These are phyloP conservation scores for Aurelia aurita DNA, from an alignment of 30 jellyfish, hydroid and myxozoan genomes.

Conservation along the genomic window DNA sequence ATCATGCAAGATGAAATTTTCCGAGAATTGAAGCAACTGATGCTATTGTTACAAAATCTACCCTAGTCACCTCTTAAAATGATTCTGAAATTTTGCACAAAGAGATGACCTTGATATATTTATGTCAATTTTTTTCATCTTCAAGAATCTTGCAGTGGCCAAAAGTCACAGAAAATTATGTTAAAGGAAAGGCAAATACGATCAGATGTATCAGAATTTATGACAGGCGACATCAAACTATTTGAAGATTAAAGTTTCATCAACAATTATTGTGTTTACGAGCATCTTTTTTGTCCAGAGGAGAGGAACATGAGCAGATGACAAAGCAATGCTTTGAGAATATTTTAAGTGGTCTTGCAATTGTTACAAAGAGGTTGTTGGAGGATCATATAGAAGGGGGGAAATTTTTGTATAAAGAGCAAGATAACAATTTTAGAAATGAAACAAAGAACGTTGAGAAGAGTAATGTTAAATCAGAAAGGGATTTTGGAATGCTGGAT, in stretches of 20 bases:
- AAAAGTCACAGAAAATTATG: too few species aligned
- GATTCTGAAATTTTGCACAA: too few species aligned
- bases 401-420: neutral
- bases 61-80: too few species aligned
- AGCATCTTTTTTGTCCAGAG: neutral
- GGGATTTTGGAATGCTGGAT: too few species aligned
- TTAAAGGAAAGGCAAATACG: too few species aligned
- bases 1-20: too few species aligned
- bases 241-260: constrained; percentile 3
- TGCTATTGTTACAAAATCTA: too few species aligned
- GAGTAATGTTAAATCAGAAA: constrained; percentile 17
- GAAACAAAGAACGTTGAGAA: constrained; percentile 28
- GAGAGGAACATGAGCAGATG: constrained; percentile 8
- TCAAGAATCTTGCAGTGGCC: too few species aligned
- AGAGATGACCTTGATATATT: too few species aligned
- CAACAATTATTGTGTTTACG: constrained; percentile 13
- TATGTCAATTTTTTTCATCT: too few species aligned
- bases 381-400: too few species aligned
- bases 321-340: constrained; percentile 7
- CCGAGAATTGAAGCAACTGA: too few species aligned
- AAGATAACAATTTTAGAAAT: neutral
- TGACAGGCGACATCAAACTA: constrained; percentile 2
- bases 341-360: constrained; percentile 23
- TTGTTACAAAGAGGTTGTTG: constrained; percentile 40
- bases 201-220: constrained; percentile 1